phyloP scores from a whole-genome alignment of 2,113 vertebrate species.

The Mormyrus lacerda region DNA sequence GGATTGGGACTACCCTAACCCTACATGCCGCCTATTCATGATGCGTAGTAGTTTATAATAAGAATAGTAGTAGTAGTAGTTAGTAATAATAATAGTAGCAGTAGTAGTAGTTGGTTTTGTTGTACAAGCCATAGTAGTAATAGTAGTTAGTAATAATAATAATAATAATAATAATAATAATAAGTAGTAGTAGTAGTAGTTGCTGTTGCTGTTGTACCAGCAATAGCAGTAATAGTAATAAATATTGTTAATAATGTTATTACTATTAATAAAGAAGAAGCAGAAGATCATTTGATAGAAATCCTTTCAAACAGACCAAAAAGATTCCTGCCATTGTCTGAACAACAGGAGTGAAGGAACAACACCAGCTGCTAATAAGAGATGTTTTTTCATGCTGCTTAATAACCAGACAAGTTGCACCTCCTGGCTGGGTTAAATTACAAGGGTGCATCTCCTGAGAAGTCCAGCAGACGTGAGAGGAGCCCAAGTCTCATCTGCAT shows the following conservation, averaged over 20 bases:
- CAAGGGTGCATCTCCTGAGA: conserved; percentile 34
- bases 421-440: conserved; percentile 35
- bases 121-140: too few relatives aligned
- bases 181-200: neutral
- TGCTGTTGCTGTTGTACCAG: neutral
- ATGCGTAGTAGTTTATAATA: neutral
- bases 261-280: neutral
- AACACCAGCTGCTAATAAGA: neutral
- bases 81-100: neutral
- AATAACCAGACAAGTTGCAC: conserved; percentile 36
- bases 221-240: neutral
- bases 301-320: neutral
- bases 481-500: conserved; percentile 29
- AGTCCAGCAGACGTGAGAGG: conserved; percentile 19
- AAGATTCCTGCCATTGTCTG: neutral
- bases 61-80: too few relatives aligned
- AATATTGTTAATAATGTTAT: neutral
- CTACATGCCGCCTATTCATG: neutral
- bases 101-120: neutral
- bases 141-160: neutral
- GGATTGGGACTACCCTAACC: neutral
- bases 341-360: neutral
- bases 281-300: neutral
- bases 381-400: conserved; percentile 1
- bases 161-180: neutral